A percentile compares a stretch with the other conserved stretches of the same genome.
Evolutionary conservation across 1,140 invertebrate genomes (phyloP).

Genomic region (Diorhabda sublineata): DNA sequence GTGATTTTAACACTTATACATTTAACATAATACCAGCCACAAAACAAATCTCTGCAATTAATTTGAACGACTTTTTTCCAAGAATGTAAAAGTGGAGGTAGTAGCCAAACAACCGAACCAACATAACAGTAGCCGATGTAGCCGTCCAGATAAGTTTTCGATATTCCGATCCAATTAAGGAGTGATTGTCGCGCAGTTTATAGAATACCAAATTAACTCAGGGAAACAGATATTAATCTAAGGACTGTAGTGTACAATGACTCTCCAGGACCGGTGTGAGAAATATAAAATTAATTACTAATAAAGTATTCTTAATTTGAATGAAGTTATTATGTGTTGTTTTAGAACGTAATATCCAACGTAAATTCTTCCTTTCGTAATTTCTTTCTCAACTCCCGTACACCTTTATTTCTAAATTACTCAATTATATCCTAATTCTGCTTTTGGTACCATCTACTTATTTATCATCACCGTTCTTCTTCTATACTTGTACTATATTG

Average conservation of each 20-base stretch:
- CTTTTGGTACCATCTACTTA: too few relatives aligned
- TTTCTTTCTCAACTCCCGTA: too few relatives aligned
- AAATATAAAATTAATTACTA: too few relatives aligned
- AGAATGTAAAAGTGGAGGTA: conserved; percentile 14
- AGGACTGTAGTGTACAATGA: neutral
- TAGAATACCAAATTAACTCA: conserved; percentile 15
- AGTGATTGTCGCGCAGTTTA: conserved; percentile 13
- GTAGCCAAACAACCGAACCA: neutral
- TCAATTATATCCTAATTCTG: too few relatives aligned
- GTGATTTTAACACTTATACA: neutral
- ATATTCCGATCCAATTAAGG: conserved; percentile 12
- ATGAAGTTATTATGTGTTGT: too few relatives aligned
- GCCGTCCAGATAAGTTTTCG: conserved; percentile 15
- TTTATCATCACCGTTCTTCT: too few relatives aligned
- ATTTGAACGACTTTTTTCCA: conserved; percentile 1
- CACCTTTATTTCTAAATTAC: too few relatives aligned
- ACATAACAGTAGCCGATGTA: conserved; percentile 16
- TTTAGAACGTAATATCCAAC: too few relatives aligned
- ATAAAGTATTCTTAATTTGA: too few relatives aligned
- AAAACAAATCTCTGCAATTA: conserved; percentile 1
- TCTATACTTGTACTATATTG: too few relatives aligned
- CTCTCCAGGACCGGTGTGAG: neutral
- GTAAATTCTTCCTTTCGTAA: too few relatives aligned
- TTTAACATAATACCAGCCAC: neutral
- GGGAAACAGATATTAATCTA: conserved; percentile 11